A percentile compares a stretch with the other conserved stretches of the same genome.
These are phyloP conservation scores for Dysdera silvatica DNA, from an alignment of 1,140 invertebrate species.

Conservation along the genomic window DNA sequence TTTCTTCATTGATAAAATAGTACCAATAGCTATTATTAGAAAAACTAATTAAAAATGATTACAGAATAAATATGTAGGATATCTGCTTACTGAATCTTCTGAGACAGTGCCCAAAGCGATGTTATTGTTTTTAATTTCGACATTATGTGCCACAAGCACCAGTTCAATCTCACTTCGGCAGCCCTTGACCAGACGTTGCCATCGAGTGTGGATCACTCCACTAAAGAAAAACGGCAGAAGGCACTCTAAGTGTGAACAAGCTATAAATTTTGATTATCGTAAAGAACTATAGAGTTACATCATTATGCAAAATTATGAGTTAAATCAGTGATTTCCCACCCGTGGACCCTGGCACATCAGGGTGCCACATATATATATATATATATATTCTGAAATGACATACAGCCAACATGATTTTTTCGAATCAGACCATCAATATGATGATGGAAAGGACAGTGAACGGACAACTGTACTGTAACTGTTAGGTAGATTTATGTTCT, in stretches of 20 bases:
- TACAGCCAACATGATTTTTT: too few relatives aligned
- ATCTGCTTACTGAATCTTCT: conserved; percentile 52
- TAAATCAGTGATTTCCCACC: too few relatives aligned
- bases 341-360: too few relatives aligned
- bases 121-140: conserved; percentile 61
- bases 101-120: conserved; percentile 53
- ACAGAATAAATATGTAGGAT: background rate
- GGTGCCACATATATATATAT: too few relatives aligned
- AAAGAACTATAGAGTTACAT: background rate
- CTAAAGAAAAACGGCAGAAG: conserved; percentile 45
- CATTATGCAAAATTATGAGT: background rate
- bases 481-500: too few relatives aligned
- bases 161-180: conserved; percentile 61
- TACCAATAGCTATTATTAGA: background rate
- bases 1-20: background rate
- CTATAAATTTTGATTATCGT: background rate
- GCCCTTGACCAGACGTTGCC: conserved; percentile 54
- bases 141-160: conserved; percentile 62
- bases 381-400: too few relatives aligned
- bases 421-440: too few relatives aligned
- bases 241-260: background rate
- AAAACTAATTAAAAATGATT: background rate
- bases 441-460: too few relatives aligned
- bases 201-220: conserved; percentile 65
- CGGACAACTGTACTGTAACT: too few relatives aligned